Percentiles rank a stretch among this genome's conserved stretches.
Conservation (phyloP, 1,140 invertebrate species). For the Harpegnathos saltator region DNA sequence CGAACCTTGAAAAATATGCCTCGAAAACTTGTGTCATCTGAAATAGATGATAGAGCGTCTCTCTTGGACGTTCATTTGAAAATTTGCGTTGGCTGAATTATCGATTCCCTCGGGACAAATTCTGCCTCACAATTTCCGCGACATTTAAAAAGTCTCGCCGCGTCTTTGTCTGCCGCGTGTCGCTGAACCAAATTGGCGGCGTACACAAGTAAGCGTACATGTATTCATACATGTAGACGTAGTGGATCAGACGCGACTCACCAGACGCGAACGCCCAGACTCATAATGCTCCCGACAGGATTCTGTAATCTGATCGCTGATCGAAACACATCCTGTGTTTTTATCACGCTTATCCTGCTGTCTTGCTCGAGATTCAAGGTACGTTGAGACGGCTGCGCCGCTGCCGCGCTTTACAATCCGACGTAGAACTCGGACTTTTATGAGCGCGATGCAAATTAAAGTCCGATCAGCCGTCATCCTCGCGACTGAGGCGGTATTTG, state of each 20-base stretch:
- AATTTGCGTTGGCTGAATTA: too few relatives aligned
- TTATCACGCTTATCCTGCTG: not conserved
- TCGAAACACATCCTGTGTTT: slow-evolving; percentile 11
- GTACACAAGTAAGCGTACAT: not conserved
- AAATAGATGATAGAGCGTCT: too few relatives aligned
- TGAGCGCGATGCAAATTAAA: not conserved
- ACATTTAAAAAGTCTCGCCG: too few relatives aligned
- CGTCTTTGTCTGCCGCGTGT: not conserved
- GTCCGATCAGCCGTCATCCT: not conserved
- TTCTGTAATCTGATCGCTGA: slow-evolving; percentile 22
- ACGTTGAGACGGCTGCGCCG: not conserved
- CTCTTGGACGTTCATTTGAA: too few relatives aligned
- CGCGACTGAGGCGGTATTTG: not conserved
- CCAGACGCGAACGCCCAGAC: too few relatives aligned
- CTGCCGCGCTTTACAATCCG: not conserved
- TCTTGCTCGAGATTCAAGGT: not conserved
- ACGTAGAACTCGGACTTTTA: not conserved
- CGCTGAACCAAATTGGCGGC: not conserved
- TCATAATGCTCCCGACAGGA: not conserved
- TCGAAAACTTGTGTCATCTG: too few relatives aligned
- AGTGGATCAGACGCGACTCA: not conserved
- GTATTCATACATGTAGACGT: not conserved
- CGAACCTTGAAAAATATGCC: too few relatives aligned
- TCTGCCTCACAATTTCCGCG: too few relatives aligned
- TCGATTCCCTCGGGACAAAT: too few relatives aligned